Base-by-base conservation (phyloP, 2,113 vertebrate genomes). In the Rattus rattus region DNA sequence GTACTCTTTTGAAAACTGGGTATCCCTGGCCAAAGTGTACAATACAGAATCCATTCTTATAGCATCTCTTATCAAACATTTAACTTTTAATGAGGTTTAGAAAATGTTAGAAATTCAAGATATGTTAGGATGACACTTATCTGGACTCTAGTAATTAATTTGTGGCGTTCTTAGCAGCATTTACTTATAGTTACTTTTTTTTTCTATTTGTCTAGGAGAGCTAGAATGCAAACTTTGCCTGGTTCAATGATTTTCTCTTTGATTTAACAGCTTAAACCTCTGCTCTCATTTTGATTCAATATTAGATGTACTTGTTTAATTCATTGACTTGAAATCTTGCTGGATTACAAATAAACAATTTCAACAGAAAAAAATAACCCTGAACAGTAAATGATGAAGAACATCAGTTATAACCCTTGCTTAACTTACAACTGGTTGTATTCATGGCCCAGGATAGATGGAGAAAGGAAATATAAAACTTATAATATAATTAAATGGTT, bases 261-360 rank as follows among this genome's bases (percentile, higher is more conserved):
- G 94, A 95, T 90, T 96, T 95, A 95, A 94, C 47, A 93, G 73
- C 49, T 95, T 96, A 91, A 94, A 91, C 88, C 76, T 94, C 90
- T 6, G 90, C 22, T 97, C 96, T 96, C 73, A 94, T 97, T 97
- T 97, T 90, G 73, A 88, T 90, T 97, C 86, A 94, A 79, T 96
- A 92, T 96, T 93, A 97, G 84, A 96, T 84, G n/a, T 81, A 61
- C 76, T 85, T 90, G 52, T 94, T 83, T 81, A 95, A 97, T 63
- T 36, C 59, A 95, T 12, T 95, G 54, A 92, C 86, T 96, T 95
- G 96, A 96, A 97, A 96, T 92, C 52, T 90, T 88, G 85, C 95
- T 92, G 96, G 88, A 92, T 94, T 96, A 75, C 72, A 95, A 96
- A 94, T 92, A 86, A 92, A 88, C 90, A 95, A 76, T 97, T 96